Percentiles rank a stretch among this genome's conserved stretches.
Conservation (phyloP, 1,140 invertebrate species). For the Neodiprion virginianus region DNA sequence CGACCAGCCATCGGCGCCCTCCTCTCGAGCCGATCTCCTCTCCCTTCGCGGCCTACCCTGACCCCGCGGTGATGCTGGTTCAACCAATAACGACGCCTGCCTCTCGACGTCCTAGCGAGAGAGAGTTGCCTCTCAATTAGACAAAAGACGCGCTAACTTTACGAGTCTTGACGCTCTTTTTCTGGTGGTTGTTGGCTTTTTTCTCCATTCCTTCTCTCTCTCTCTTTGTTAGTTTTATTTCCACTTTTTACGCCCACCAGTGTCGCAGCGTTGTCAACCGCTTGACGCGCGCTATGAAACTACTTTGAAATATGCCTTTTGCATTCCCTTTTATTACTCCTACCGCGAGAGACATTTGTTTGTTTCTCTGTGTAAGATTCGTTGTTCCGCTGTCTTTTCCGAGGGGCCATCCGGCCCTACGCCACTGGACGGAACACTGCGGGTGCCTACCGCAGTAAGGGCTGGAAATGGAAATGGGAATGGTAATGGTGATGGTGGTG, state of each 20-base stretch:
- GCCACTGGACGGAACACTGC: neutral
- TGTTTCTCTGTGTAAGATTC: neutral
- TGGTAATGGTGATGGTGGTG: neutral
- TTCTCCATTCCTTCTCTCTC: neutral
- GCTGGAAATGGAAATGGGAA: neutral
- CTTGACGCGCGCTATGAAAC: neutral
- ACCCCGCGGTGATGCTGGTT: neutral
- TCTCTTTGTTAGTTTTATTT: neutral
- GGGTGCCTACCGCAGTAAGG: neutral
- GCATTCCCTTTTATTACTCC: no score
- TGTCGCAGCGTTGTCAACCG: neutral
- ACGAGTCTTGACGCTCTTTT: neutral
- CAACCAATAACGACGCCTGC: constrained; percentile 6
- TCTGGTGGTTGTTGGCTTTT: no score
- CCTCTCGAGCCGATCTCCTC: neutral
- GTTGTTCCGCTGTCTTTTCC: neutral
- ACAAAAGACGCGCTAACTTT: constrained; percentile 3
- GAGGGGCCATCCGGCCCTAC: neutral
- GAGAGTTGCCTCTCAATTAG: constrained; percentile 14
- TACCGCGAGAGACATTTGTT: no score
- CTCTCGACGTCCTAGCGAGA: neutral
- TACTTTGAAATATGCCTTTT: neutral
- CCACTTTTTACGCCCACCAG: neutral
- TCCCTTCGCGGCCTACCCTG: neutral
- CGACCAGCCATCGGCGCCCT: constrained; percentile 3